A percentile compares a stretch with the other conserved stretches of the same genome.
Conservation (phyloP, 53 echinoderm and acorn worm species). For the Actinopyga echinites region DNA sequence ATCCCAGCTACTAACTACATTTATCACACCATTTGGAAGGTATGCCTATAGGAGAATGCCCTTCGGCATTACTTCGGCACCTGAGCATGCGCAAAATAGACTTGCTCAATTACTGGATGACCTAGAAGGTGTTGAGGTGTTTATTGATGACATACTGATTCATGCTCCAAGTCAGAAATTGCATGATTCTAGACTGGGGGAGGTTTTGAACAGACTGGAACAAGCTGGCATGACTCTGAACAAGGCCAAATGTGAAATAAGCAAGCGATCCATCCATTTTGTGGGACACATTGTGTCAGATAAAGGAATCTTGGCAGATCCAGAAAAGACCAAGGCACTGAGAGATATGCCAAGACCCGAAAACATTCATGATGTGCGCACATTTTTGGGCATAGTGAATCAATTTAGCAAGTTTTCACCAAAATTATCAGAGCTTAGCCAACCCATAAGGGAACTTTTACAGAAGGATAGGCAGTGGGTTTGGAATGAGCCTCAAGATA, state of each 20-base stretch:
- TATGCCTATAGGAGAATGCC: constrained; percentile 51
- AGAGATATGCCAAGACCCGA: constrained; percentile 37
- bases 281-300: constrained; percentile 35
- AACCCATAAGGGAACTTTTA: constrained; percentile 58
- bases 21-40: constrained; percentile 56
- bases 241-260: constrained; percentile 49
- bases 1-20: constrained; percentile 41
- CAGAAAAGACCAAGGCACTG: constrained; percentile 23
- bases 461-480: no score
- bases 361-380: constrained; percentile 48
- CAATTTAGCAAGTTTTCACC: no score
- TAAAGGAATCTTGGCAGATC: constrained; percentile 19
- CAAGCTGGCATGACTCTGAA: constrained; percentile 44
- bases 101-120: constrained; percentile 46
- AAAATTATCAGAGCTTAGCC: no score
- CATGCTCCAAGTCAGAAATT: constrained; percentile 21
- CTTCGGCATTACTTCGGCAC: constrained; percentile 64
- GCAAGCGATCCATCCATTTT: constrained; percentile 2
- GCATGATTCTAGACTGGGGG: constrained; percentile 34
- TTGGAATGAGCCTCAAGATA: no score
- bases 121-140: constrained; percentile 49
- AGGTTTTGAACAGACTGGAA: constrained; percentile 28
- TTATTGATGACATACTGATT: constrained; percentile 49
- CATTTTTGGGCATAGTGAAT: constrained; percentile 60
- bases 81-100: constrained; percentile 28